A percentile compares a stretch with the other conserved stretches of the same genome.
Conservation (phyloP, 1,140 invertebrate genomes). For the Drosophila ficusphila region DNA sequence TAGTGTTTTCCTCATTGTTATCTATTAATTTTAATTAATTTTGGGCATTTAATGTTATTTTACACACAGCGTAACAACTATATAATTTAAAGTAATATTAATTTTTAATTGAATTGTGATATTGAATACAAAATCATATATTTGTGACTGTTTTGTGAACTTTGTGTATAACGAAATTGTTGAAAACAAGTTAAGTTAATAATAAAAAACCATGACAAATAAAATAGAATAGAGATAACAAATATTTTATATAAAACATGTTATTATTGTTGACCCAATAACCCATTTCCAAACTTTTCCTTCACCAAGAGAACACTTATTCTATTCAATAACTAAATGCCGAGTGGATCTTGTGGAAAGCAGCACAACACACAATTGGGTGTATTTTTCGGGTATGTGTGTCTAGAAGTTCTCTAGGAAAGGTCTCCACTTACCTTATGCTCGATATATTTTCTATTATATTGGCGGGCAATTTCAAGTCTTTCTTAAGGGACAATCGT, state of each 20-base stretch:
- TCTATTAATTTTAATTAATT: too few species aligned
- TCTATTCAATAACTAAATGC: neutral
- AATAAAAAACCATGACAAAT: neutral
- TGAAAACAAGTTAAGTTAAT: neutral
- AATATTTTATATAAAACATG: neutral
- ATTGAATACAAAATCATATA: too few species aligned
- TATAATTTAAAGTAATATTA: too few species aligned
- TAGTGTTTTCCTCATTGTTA: too few species aligned
- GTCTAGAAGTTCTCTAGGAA: constrained; percentile 11
- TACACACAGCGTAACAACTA: too few species aligned
- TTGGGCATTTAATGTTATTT: too few species aligned
- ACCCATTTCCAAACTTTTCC: neutral
- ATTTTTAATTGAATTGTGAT: neutral
- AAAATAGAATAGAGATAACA: neutral
- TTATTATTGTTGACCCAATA: neutral
- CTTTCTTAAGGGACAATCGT: constrained; percentile 90
- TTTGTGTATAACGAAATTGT: too few species aligned
- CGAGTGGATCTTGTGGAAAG: constrained; percentile 1
- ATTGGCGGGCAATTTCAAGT: constrained; percentile 88
- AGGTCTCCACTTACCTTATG: constrained; percentile 87
- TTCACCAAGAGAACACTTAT: neutral
- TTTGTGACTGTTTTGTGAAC: too few species aligned
- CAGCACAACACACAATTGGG: constrained; percentile 4
- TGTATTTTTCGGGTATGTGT: constrained; percentile 24
- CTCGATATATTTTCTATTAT: constrained; percentile 89